Evolutionary conservation across 1,140 invertebrate genomes (phyloP).

Genomic region (Drosophila truncata): DNA sequence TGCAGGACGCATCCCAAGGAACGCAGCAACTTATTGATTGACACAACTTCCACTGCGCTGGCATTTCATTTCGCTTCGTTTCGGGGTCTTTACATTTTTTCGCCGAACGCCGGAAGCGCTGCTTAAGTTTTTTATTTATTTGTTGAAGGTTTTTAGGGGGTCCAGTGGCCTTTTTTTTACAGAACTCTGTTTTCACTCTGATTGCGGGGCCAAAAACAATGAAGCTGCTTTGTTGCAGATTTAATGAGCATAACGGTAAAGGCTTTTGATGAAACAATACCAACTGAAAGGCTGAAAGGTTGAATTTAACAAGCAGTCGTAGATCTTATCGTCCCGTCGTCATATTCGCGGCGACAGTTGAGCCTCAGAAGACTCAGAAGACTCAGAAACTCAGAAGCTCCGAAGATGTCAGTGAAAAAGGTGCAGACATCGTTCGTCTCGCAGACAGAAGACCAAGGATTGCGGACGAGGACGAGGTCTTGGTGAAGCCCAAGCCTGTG

Average conservation of each 20-base stretch:
- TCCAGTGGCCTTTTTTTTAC: slow-evolving; percentile 52
- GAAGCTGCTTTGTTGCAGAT: slow-evolving; percentile 66
- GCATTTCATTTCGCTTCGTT: slow-evolving; percentile 52
- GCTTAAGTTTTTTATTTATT: slow-evolving; percentile 58
- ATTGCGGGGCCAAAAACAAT: slow-evolving; percentile 64
- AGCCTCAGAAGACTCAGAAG: slow-evolving; percentile 34
- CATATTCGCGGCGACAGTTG: slow-evolving; percentile 73
- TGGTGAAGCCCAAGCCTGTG: slow-evolving; percentile 22
- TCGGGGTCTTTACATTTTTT: slow-evolving; percentile 57
- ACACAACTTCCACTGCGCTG: slow-evolving; percentile 79
- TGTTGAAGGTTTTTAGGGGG: slow-evolving; percentile 24
- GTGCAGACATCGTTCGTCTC: slow-evolving; percentile 51
- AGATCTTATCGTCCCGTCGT: slow-evolving; percentile 78
- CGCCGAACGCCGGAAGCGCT: slow-evolving; percentile 80
- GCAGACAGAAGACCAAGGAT: slow-evolving; percentile 10
- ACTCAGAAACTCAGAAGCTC: slow-evolving; percentile 16
- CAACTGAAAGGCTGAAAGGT: slow-evolving; percentile 35
- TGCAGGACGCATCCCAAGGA: slow-evolving; percentile 71
- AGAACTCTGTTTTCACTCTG: slow-evolving; percentile 51
- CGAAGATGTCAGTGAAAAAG: slow-evolving; percentile 44
- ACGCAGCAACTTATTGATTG: slow-evolving; percentile 81
- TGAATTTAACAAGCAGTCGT: slow-evolving; percentile 76
- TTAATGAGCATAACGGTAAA: slow-evolving; percentile 84
- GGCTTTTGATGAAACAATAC: slow-evolving; percentile 82
- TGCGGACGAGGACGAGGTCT: slow-evolving; percentile 25